Percentiles rank a stretch among this genome's conserved stretches.
Evolutionary conservation across 2,888 invertebrate genomes (phyloP).

Genomic region (Daptonema setosum): DNA sequence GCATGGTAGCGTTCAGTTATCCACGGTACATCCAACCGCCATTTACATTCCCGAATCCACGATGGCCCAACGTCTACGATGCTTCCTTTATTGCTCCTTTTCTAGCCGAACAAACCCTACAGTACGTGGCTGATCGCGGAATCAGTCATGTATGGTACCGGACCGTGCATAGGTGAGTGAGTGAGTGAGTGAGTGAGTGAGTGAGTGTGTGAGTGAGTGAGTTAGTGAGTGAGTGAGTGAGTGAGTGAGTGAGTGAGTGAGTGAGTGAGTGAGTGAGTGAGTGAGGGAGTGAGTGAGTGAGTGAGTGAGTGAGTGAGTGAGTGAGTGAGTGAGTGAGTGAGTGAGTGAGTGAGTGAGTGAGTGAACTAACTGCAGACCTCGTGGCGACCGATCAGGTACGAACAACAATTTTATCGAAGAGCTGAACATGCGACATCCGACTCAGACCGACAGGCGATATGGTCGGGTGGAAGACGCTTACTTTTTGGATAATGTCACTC

Average conservation of each 20-base stretch:
- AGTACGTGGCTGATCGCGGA: conserved; percentile 13
- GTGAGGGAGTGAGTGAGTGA: too few species aligned
- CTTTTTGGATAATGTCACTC: conserved; percentile 16
- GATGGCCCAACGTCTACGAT: conserved; percentile 16
- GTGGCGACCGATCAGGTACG: too few species aligned
- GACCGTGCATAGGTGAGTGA: conserved; percentile 12
- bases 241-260: too few species aligned
- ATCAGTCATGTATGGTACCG: conserved; percentile 18
- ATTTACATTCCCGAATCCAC: conserved; percentile 17
- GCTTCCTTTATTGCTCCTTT: conserved; percentile 17
- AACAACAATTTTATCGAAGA: too few species aligned
- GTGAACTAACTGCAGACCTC: too few species aligned
- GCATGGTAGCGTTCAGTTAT: conserved; percentile 16
- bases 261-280: too few species aligned
- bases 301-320: too few species aligned
- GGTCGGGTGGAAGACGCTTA: conserved; percentile 16
- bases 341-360: too few species aligned
- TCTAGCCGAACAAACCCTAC: conserved; percentile 14
- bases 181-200: too few species aligned
- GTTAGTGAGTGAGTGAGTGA: too few species aligned
- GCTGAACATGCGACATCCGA: not conserved
- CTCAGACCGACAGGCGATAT: conserved; percentile 9
- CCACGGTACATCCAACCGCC: conserved; percentile 17
- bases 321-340: too few species aligned
- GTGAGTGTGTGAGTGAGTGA: too few species aligned